Evolutionary conservation across 92 coral and sea anemone species (phyloP).

Genomic region (Desmophyllum pertusum): DNA sequence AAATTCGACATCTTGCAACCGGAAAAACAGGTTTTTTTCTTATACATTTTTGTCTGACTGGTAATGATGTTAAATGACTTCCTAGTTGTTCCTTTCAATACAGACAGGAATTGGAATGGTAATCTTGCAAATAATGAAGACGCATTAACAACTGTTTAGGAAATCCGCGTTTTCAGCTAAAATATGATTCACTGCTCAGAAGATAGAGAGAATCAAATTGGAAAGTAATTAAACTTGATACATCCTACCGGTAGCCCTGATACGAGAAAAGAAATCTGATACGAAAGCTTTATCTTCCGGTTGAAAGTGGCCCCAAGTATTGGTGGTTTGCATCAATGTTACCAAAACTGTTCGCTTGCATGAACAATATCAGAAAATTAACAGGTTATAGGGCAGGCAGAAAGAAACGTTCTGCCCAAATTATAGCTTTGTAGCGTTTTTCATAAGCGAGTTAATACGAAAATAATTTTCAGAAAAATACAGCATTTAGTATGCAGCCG

Average conservation of each 20-base stretch:
- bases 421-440: too few species aligned
- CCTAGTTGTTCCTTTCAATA: background rate
- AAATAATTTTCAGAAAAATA: too few species aligned
- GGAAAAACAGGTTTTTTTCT: background rate
- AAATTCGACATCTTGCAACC: background rate
- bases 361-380: too few species aligned
- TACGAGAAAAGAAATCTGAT: slow-evolving; percentile 5
- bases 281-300: slow-evolving; percentile 2
- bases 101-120: background rate
- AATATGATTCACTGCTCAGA: background rate
- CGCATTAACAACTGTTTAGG: background rate
- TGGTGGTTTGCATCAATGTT: too few species aligned
- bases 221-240: background rate
- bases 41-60: background rate
- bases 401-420: too few species aligned
- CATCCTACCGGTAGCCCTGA: background rate
- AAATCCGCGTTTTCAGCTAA: slow-evolving; percentile 1
- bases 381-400: too few species aligned
- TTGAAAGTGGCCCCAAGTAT: background rate
- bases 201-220: too few species aligned
- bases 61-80: background rate
- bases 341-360: too few species aligned
- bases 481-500: too few species aligned
- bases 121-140: background rate
- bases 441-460: too few species aligned